phyloP scores from a whole-genome alignment of 2,113 vertebrate species.

The Misgurnus mizolepis region DNA sequence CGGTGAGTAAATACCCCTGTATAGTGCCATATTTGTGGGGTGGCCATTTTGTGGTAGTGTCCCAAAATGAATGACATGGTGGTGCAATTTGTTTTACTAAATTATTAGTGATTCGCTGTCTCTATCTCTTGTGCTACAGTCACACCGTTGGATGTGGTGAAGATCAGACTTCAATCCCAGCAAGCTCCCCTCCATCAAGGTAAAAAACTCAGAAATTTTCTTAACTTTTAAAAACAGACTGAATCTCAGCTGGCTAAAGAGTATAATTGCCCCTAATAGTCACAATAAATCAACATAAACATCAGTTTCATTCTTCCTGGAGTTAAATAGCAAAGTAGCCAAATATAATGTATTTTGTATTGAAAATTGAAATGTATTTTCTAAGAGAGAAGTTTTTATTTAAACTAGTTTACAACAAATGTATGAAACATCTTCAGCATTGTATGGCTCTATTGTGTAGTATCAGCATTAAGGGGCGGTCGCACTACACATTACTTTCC shows the following conservation, averaged over 20 bases:
- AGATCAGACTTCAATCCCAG: conserved; percentile 93
- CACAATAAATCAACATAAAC: background rate
- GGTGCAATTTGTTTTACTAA: too few species aligned
- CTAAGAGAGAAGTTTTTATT: background rate
- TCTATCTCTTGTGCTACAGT: conserved; percentile 69
- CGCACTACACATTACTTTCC: too few species aligned
- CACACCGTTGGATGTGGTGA: conserved; percentile 93
- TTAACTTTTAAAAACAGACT: background rate
- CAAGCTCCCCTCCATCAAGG: conserved; percentile 82
- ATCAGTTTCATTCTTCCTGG: too few species aligned
- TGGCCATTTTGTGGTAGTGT: too few species aligned
- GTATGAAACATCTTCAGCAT: background rate
- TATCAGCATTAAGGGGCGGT: background rate
- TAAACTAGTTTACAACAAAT: too few species aligned
- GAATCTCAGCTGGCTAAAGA: conserved; percentile 6
- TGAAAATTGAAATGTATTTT: background rate
- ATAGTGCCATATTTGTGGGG: background rate
- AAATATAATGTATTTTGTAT: too few species aligned
- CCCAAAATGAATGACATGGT: too few species aligned
- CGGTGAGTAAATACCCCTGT: conserved; percentile 75
- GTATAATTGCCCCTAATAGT: too few species aligned
- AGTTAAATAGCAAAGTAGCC: background rate
- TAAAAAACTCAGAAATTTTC: conserved; percentile 38
- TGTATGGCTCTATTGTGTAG: background rate
- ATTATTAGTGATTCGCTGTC: background rate